Base-by-base conservation (phyloP, 2,113 vertebrate genomes). In the Tragelaphus scriptus region DNA sequence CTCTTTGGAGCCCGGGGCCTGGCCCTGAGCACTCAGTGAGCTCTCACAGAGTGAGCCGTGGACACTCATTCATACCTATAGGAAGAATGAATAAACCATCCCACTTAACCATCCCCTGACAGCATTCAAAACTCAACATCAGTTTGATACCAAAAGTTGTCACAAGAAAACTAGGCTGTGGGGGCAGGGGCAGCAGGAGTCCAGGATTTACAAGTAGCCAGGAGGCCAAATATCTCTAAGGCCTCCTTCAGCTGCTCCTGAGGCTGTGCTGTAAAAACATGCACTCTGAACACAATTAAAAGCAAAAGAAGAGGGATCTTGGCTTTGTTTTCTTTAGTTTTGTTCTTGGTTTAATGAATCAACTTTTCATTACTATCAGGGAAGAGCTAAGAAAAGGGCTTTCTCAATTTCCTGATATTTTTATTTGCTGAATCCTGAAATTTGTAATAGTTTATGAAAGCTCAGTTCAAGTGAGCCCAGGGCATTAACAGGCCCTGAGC, bases 41-140 rank as follows among this genome's bases (percentile, higher is more conserved):
- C n/a, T 14, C 4, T 3, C 2, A 40, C 0, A 44, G 47, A 32
- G 32, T 58, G 32, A 36, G 21, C 0, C 1, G 0, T 1, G 15
- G 61, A 15, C 26, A 15, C 71, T 49, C 49, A 16, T 4, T 26
- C n/a, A 16, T 12, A 56, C 16, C 40, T 47, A 3, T 1, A 4
- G 32, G 36, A 91, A 89, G 25, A n/a, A 85, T 1, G 11, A 92
- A 11, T 28, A 79, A 30, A 11, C 23, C 44, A 44, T 51, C 21
- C 30, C 28, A n/a, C 3, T 17, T 13, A 36, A 44, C 21, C 51
- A 61, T 16, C 51, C 30, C 71, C 44, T 85, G 2, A 40, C 7
- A 5, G 30, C 36, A 86, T 15, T 68, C 68, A 58, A 88, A 77
- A 56, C n/a, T 51, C 65, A 49, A 4, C 55, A 44, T 71, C 75